Conservation (phyloP, 2,888 invertebrate genomes). For the Oscheius sp. region DNA sequence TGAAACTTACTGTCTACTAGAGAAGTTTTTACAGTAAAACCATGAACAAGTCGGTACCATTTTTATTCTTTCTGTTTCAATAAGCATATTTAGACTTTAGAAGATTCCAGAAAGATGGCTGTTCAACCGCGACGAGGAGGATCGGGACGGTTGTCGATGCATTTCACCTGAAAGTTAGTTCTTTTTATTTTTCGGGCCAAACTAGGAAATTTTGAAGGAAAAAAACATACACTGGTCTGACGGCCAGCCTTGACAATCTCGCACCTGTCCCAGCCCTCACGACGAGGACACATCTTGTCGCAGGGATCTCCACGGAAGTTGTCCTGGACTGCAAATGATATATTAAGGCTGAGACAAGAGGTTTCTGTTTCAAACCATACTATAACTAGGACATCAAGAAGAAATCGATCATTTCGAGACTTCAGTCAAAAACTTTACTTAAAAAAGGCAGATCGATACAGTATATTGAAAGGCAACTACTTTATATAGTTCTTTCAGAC, state of each 20-base stretch:
- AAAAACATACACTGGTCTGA: slow-evolving; percentile 23
- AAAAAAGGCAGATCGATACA: too few relatives aligned
- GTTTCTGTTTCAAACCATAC: not conserved
- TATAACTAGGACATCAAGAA: not conserved
- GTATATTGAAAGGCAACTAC: too few relatives aligned
- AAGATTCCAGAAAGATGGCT: too few relatives aligned
- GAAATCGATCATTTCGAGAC: too few relatives aligned
- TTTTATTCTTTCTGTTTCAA: too few relatives aligned
- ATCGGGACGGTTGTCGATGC: slow-evolving; percentile 38
- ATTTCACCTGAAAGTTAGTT: slow-evolving; percentile 28
- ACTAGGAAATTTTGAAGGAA: not conserved
- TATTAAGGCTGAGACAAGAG: too few relatives aligned
- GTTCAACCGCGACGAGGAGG: slow-evolving; percentile 15
- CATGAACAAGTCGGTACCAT: too few relatives aligned
- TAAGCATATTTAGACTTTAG: too few relatives aligned
- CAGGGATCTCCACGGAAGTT: slow-evolving; percentile 34
- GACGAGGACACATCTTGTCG: slow-evolving; percentile 33
- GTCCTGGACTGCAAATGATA: slow-evolving; percentile 16
- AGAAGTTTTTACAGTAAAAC: too few relatives aligned
- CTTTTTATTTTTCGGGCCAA: not conserved
- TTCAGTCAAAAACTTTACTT: too few relatives aligned
- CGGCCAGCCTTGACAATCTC: slow-evolving; percentile 36
- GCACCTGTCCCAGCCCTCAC: slow-evolving; percentile 38
- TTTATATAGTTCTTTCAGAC: too few relatives aligned
- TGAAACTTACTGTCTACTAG: too few relatives aligned